Evolutionary conservation across 2,888 invertebrate genomes (phyloP), one percentile per base, ranked within the genome.

Genomic region (Pachycephus smyrnensis): DNA sequence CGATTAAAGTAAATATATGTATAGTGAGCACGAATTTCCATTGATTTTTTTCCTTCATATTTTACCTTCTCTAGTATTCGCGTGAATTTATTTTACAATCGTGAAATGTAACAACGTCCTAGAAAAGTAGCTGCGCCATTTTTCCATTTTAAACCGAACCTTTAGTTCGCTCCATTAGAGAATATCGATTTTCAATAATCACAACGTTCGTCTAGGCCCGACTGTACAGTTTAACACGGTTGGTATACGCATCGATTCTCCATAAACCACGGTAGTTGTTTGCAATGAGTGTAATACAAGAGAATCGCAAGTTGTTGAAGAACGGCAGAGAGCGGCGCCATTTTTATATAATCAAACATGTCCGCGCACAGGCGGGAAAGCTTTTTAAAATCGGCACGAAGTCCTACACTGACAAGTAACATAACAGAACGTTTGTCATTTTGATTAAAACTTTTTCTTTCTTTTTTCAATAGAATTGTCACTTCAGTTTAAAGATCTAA

Each of bases 401-500:
- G 6, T 23, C 23, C 15, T 23, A 15, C 23, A 55, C 55, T 23
- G 9, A 23, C 23, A 55, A 55, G 23, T 23, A 55, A 23, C 3
- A 23, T 23, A 55, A n/a, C n/a, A n/a, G 1, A 33, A 55, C 9
- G 23, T 55, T 55, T 23, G 9, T 23, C 9, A 55, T 23, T 23
- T 55, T 23, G 23, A 55, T 55, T 2, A 55, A 55, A 55, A 55
- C 9, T 23, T 55, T 55, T 40, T 2, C 9, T 55, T 12, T 40
- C 15, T 40, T 15, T 40, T 15, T 15, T 9, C 9, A 55, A 55
- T 9, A 55, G 55, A 55, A 55, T 55, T 23, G 23, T 23, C 6
- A 55, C 55, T 23, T 55, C 23, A 55, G 55, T 55, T 23, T 55
- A 55, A 55, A 15, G 23, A 55, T 23, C 55, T 55, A 82, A 69